A percentile compares a stretch with the other conserved stretches of the same genome.
phyloP scores from a whole-genome alignment of 2,888 invertebrate genomes.

The Rhogogaster chlorosoma region DNA sequence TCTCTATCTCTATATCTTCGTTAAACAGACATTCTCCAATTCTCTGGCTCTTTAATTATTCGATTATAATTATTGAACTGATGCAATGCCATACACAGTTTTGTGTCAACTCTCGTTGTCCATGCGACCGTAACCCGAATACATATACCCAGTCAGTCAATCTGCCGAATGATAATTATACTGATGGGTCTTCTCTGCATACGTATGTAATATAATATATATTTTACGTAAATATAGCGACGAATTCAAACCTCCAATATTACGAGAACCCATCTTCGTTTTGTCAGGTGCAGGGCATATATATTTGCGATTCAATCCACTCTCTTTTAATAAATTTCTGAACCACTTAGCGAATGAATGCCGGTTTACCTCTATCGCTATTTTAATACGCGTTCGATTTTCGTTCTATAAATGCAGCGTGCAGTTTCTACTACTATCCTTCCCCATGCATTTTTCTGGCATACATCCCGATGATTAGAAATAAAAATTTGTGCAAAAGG shows the following conservation, averaged over 20 bases:
- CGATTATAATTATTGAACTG: background rate
- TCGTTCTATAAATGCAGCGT: background rate
- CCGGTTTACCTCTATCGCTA: background rate
- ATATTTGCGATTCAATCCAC: slow-evolving; percentile 2
- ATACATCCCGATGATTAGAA: background rate
- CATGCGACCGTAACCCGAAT: background rate
- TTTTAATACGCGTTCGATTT: slow-evolving; percentile 8
- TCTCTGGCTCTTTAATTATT: background rate
- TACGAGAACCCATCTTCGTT: background rate
- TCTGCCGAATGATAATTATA: slow-evolving; percentile 1
- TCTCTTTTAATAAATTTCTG: background rate
- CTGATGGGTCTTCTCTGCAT: background rate
- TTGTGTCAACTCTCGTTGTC: background rate
- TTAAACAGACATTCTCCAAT: background rate
- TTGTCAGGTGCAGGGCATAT: background rate
- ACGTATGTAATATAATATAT: background rate
- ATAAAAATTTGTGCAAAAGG: background rate
- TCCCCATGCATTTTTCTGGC: background rate
- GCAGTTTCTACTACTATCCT: background rate
- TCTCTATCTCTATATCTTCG: background rate
- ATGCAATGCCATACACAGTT: background rate
- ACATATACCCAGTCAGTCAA: background rate
- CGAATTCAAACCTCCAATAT: background rate
- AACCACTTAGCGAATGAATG: slow-evolving; percentile 37
- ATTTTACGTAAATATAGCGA: background rate